Percentiles rank a stretch among this genome's conserved stretches.
These are phyloP conservation scores for Eudyptes chrysolophus DNA, from an alignment of 2,113 vertebrate genomes.

Conservation along the genomic window DNA sequence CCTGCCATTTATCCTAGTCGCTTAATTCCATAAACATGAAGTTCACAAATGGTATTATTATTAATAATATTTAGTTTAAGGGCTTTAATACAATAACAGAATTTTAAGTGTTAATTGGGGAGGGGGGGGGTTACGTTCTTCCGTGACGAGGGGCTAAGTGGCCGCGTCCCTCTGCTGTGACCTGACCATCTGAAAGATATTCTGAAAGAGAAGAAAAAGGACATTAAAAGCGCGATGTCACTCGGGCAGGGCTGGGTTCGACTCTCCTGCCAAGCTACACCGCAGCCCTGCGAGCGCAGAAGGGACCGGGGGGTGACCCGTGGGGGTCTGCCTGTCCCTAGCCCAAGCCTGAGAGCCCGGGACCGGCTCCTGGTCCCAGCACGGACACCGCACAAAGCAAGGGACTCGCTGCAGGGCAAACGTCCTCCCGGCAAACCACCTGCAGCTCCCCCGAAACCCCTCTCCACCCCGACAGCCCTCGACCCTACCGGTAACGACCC, in stretches of 20 bases:
- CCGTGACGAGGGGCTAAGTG: conserved; percentile 77
- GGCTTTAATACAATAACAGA: conserved; percentile 66
- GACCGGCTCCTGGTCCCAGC: background rate
- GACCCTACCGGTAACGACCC: background rate
- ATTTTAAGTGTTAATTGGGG: conserved; percentile 66
- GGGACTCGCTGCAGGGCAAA: too few species aligned
- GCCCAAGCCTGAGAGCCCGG: background rate
- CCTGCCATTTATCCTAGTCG: background rate
- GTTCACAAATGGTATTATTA: conserved; percentile 54
- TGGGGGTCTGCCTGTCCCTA: background rate
- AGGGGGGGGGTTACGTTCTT: background rate
- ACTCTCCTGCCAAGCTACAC: background rate
- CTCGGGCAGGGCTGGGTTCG: background rate
- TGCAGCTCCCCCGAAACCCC: background rate
- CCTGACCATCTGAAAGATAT: conserved; percentile 94
- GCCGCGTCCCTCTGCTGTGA: conserved; percentile 88
- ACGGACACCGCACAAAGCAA: background rate
- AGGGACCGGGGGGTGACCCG: background rate
- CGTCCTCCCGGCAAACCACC: too few species aligned
- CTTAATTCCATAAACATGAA: conserved; percentile 41
- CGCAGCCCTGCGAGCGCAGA: background rate
- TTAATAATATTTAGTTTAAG: conserved; percentile 69
- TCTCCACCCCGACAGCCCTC: background rate
- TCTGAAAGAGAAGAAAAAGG: conserved; percentile 78
- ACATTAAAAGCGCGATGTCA: background rate